Conservation (phyloP, 2,888 invertebrate species). For the Drosophila atripex region DNA sequence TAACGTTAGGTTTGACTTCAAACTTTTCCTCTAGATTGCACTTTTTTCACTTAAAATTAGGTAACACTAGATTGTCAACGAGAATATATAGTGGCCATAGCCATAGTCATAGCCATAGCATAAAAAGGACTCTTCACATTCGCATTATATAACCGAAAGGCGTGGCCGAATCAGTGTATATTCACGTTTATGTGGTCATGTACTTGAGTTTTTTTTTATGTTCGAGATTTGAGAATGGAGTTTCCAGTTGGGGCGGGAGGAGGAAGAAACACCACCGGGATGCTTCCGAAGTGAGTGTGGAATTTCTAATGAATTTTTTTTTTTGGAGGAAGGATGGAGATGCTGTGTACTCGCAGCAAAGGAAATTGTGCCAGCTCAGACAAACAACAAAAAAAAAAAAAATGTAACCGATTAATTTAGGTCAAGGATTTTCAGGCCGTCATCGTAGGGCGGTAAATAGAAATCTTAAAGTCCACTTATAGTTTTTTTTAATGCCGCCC, state of each 20-base stretch:
- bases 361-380: conserved; percentile 44
- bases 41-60: conserved; percentile 69
- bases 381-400: conserved; percentile 23
- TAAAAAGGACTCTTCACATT: conserved; percentile 11
- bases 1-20: conserved; percentile 51
- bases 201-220: conserved; percentile 10
- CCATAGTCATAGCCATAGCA: not conserved
- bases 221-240: conserved; percentile 5
- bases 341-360: conserved; percentile 32
- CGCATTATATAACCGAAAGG: conserved; percentile 49
- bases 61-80: conserved; percentile 57
- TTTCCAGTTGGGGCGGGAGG: conserved; percentile 1
- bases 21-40: conserved; percentile 54
- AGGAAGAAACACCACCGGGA: conserved; percentile 10
- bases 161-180: conserved; percentile 41
- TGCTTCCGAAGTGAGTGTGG: conserved; percentile 25
- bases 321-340: conserved; percentile 7
- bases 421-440: conserved; percentile 70
- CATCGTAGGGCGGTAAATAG: conserved; percentile 46
- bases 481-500: conserved; percentile 17
- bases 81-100: conserved; percentile 25
- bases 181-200: conserved; percentile 21
- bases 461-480: conserved; percentile 28
- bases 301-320: conserved; percentile 12
- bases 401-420: conserved; percentile 66